Conservation (phyloP, 2,888 invertebrate genomes). For the Serripes groenlandicus region DNA sequence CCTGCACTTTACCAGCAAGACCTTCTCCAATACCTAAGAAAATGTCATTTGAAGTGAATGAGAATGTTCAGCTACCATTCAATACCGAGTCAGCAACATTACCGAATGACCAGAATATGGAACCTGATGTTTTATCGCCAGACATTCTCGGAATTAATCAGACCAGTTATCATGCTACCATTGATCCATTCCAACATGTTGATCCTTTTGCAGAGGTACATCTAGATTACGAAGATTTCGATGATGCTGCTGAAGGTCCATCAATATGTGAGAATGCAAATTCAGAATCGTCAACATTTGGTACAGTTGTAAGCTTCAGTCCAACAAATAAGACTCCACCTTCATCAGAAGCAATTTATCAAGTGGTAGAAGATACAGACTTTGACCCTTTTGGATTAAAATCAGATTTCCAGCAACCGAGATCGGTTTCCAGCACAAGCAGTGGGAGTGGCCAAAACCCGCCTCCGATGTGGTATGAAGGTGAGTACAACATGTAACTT, state of each 20-base stretch:
- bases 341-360: conserved; percentile 32
- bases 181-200: conserved; percentile 54
- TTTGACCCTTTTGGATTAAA: conserved; percentile 60
- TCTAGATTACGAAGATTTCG: conserved; percentile 42
- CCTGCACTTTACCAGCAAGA: conserved; percentile 63
- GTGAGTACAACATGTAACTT: too few relatives aligned
- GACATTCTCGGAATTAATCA: conserved; percentile 1
- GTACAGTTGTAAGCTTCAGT: conserved; percentile 5
- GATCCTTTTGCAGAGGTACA: conserved; percentile 62
- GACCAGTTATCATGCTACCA: background rate
- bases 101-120: conserved; percentile 52
- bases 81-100: conserved; percentile 39
- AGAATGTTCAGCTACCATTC: conserved; percentile 41
- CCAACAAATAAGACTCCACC: background rate
- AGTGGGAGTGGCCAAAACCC: conserved; percentile 43
- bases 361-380: conserved; percentile 20
- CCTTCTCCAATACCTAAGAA: conserved; percentile 26
- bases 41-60: conserved; percentile 35
- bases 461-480: conserved; percentile 43
- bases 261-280: conserved; percentile 25
- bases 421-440: conserved; percentile 44
- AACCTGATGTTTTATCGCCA: conserved; percentile 42
- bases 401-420: conserved; percentile 12
- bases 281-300: conserved; percentile 9
- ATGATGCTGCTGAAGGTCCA: conserved; percentile 17